Percentiles rank a stretch among this genome's conserved stretches.
These are phyloP conservation scores for Eupithecia pulchellata DNA, from an alignment of 2,888 invertebrate species.

Conservation along the genomic window DNA sequence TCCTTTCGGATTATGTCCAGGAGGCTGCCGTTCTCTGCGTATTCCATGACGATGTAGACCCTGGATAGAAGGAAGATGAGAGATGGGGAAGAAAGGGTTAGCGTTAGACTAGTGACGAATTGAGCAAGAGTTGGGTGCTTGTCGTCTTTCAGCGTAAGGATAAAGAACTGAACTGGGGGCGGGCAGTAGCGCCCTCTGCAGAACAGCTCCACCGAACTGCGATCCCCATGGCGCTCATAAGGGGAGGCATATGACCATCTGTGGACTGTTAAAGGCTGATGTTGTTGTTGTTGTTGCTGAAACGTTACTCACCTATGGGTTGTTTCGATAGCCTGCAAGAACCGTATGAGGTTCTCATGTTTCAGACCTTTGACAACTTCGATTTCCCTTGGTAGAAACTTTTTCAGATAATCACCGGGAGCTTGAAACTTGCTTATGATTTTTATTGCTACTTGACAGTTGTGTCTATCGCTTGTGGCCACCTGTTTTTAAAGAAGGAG, in stretches of 20 bases:
- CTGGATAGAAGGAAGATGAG: slow-evolving; percentile 72
- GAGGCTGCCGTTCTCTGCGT: slow-evolving; percentile 92
- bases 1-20: slow-evolving; percentile 91
- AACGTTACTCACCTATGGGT: slow-evolving; percentile 87
- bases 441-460: slow-evolving; percentile 91
- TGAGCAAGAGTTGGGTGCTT: too few relatives aligned
- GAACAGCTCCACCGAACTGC: too few relatives aligned
- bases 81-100: background rate
- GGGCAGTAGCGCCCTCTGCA: too few relatives aligned
- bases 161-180: too few relatives aligned
- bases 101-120: too few relatives aligned
- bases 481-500: slow-evolving; percentile 79
- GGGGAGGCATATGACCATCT: too few relatives aligned
- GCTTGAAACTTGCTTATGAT: slow-evolving; percentile 93
- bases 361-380: slow-evolving; percentile 92
- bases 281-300: too few relatives aligned
- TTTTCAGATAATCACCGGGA: slow-evolving; percentile 91
- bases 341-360: slow-evolving; percentile 92
- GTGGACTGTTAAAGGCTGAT: too few relatives aligned
- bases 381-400: slow-evolving; percentile 92
- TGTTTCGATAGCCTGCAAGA: slow-evolving; percentile 93
- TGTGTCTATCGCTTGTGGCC: slow-evolving; percentile 90
- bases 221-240: too few relatives aligned
- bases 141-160: too few relatives aligned
- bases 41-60: slow-evolving; percentile 94